phyloP scores from a whole-genome alignment of 2,888 invertebrate genomes.

The Polymixis lichenea region DNA sequence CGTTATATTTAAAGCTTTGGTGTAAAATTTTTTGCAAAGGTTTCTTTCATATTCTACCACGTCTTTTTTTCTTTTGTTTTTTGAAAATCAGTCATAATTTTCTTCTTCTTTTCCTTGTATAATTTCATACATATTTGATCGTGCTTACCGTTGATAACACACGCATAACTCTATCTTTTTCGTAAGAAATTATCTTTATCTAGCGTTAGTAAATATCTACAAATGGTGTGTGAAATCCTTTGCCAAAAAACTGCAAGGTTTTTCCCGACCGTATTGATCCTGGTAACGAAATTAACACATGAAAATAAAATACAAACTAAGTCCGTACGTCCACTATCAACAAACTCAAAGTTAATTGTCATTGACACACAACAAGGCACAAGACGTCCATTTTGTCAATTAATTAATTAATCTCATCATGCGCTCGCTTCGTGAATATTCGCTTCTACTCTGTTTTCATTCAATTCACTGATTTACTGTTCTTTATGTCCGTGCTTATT shows the following conservation, averaged over 20 bases:
- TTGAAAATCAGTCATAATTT: not conserved
- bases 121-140: conserved; percentile 9
- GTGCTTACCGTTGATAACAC: not conserved
- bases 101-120: conserved; percentile 8
- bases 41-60: not conserved
- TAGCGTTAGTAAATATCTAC: not conserved
- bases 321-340: conserved; percentile 34
- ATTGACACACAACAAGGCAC: conserved; percentile 50
- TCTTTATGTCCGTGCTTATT: not conserved
- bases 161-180: not conserved
- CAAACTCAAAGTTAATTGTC: conserved; percentile 41
- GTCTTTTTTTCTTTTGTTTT: too few species aligned
- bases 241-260: not conserved
- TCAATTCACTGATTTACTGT: conserved; percentile 37
- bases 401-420: conserved; percentile 63
- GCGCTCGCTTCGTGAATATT: conserved; percentile 50
- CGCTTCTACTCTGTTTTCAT: conserved; percentile 25
- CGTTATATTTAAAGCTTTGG: not conserved
- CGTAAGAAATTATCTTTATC: not conserved
- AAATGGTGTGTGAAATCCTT: not conserved
- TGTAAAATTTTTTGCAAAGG: not conserved
- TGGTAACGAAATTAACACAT: not conserved
- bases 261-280: not conserved
- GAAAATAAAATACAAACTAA: not conserved
- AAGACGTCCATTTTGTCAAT: conserved; percentile 60